These are phyloP conservation scores for Hypotaenidia okinawae DNA, from an alignment of 2,797 vertebrate genomes.

Conservation along the genomic window DNA sequence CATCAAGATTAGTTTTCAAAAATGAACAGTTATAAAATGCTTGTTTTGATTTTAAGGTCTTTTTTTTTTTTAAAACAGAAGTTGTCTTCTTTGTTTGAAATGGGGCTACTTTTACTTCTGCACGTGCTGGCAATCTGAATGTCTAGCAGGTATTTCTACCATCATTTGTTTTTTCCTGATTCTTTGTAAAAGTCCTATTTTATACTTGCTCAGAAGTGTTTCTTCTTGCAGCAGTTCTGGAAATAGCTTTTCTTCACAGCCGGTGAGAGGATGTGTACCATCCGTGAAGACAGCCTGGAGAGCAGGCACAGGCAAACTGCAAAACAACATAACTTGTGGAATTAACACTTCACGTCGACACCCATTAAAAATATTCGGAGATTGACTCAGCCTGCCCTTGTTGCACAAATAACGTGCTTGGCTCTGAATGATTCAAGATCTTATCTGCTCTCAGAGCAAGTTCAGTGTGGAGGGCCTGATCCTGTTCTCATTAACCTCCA, in stretches of 20 bases:
- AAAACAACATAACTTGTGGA: constrained; percentile 32
- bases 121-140: background rate
- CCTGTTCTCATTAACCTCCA: constrained; percentile 51
- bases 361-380: constrained; percentile 49
- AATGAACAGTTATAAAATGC: background rate
- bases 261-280: background rate
- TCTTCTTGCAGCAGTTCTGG: background rate
- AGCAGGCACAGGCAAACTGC: constrained; percentile 37
- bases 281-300: background rate
- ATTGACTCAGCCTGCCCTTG: constrained; percentile 55
- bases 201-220: background rate
- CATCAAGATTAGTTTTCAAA: background rate
- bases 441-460: constrained; percentile 26
- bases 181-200: background rate
- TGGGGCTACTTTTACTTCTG: background rate
- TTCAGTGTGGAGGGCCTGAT: constrained; percentile 35
- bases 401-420: constrained; percentile 43
- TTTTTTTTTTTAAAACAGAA: background rate
- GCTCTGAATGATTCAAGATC: constrained; percentile 42
- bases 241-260: background rate
- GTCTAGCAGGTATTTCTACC: background rate
- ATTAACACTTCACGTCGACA: constrained; percentile 46
- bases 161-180: constrained; percentile 6
- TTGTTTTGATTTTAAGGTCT: background rate
- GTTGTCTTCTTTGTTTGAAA: background rate